A percentile compares a stretch with the other conserved stretches of the same genome.
phyloP scores from a whole-genome alignment of 2,797 vertebrate species.

The Rhinophrynus dorsalis region DNA sequence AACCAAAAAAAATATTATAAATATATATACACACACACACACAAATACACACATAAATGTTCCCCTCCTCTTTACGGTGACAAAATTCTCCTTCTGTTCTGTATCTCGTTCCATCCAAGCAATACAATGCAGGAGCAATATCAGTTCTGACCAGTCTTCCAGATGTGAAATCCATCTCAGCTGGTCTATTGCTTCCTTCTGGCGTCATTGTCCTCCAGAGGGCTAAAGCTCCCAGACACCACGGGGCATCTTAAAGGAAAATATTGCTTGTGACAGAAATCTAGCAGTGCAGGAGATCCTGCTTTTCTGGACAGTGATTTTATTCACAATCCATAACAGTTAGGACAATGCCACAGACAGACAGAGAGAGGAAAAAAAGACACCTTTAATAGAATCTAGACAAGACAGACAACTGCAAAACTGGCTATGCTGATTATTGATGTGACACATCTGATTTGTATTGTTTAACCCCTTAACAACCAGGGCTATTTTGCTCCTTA shows the following conservation, averaged over 20 bases:
- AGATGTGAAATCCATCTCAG: slow-evolving; percentile 16
- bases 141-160: slow-evolving; percentile 40
- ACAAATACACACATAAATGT: no score
- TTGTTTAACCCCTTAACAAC: no score
- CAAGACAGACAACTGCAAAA: slow-evolving; percentile 9
- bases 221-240: background rate
- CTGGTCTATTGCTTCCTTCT: slow-evolving; percentile 43
- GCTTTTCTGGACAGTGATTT: slow-evolving; percentile 3
- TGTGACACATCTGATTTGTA: no score
- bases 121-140: slow-evolving; percentile 32
- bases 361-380: no score
- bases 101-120: background rate
- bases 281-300: slow-evolving; percentile 25
- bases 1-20: no score
- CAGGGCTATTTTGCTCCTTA: no score
- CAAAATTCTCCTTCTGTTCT: background rate
- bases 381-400: no score
- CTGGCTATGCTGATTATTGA: slow-evolving; percentile 5
- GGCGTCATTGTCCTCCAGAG: slow-evolving; percentile 43
- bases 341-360: slow-evolving; percentile 20
- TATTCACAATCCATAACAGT: slow-evolving; percentile 26
- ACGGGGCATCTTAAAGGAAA: slow-evolving; percentile 42
- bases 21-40: no score
- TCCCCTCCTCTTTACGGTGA: background rate
- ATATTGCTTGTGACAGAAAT: slow-evolving; percentile 47